These are phyloP conservation scores for Hypena proboscidalis DNA, from an alignment of 2,888 invertebrate species.

Conservation along the genomic window DNA sequence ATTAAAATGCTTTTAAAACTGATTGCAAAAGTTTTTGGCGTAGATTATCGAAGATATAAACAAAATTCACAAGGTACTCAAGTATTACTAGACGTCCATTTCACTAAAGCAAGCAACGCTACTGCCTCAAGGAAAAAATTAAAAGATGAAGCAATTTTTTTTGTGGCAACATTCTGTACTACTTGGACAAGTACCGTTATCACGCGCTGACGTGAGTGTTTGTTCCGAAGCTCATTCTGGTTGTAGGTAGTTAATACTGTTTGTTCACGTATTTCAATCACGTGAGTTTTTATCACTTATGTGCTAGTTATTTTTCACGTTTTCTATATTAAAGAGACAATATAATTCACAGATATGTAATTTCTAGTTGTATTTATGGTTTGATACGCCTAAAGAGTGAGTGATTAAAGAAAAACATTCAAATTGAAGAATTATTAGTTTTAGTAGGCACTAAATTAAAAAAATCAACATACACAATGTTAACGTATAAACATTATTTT, in stretches of 20 bases:
- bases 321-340: no score
- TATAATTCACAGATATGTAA: no score
- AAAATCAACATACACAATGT: no score
- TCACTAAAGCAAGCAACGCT: slow-evolving; percentile 75
- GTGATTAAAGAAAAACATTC: no score
- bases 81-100: slow-evolving; percentile 79
- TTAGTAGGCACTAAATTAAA: no score
- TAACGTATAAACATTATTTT: no score
- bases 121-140: slow-evolving; percentile 78
- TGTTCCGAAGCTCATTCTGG: slow-evolving; percentile 35
- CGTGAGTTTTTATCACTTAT: no score
- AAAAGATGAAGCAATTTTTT: slow-evolving; percentile 69
- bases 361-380: no score
- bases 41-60: slow-evolving; percentile 82
- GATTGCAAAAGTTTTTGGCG: slow-evolving; percentile 80
- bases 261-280: no score
- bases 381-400: no score
- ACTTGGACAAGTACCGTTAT: slow-evolving; percentile 39
- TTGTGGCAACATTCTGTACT: slow-evolving; percentile 67
- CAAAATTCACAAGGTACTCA: slow-evolving; percentile 74
- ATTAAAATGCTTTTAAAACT: slow-evolving; percentile 72
- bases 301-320: no score
- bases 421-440: no score
- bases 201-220: slow-evolving; percentile 22
- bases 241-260: neutral